Conservation (phyloP, 2,888 invertebrate species). For the Athalia rosae region DNA sequence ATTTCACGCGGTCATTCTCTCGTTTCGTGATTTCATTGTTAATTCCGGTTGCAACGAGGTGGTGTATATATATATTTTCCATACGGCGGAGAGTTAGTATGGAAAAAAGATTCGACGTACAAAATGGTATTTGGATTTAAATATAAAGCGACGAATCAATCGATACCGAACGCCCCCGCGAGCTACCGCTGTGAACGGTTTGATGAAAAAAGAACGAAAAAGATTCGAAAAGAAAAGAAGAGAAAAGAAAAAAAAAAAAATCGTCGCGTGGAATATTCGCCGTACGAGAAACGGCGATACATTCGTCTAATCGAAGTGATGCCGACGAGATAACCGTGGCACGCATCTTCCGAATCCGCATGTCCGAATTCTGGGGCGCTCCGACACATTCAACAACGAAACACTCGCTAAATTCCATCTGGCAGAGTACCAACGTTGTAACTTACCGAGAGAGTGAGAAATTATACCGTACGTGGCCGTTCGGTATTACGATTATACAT, state of each 20-base stretch:
- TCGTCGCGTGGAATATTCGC: not conserved
- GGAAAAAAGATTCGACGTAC: too few relatives aligned
- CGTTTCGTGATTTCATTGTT: too few relatives aligned
- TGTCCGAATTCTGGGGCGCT: slow-evolving; percentile 15
- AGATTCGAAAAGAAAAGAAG: too few relatives aligned
- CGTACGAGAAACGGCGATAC: slow-evolving; percentile 20
- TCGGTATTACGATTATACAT: slow-evolving; percentile 27
- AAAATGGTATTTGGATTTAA: too few relatives aligned
- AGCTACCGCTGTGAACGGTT: too few relatives aligned
- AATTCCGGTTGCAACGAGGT: too few relatives aligned
- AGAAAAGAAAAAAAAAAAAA: not conserved
- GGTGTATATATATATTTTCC: too few relatives aligned
- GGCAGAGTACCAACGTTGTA: slow-evolving; percentile 43
- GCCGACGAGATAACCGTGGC: slow-evolving; percentile 32
- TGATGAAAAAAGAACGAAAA: not conserved
- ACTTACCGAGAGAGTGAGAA: slow-evolving; percentile 41
- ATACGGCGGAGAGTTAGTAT: too few relatives aligned
- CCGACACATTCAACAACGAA: slow-evolving; percentile 38
- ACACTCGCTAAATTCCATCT: slow-evolving; percentile 40
- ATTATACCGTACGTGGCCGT: slow-evolving; percentile 43
- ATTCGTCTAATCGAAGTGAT: not conserved
- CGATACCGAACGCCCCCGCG: too few relatives aligned
- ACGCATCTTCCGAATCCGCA: slow-evolving; percentile 36
- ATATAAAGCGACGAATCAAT: too few relatives aligned
- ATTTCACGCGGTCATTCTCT: too few relatives aligned